phyloP scores from a whole-genome alignment of 2,888 invertebrate species.

The Dryobotodes eremita region DNA sequence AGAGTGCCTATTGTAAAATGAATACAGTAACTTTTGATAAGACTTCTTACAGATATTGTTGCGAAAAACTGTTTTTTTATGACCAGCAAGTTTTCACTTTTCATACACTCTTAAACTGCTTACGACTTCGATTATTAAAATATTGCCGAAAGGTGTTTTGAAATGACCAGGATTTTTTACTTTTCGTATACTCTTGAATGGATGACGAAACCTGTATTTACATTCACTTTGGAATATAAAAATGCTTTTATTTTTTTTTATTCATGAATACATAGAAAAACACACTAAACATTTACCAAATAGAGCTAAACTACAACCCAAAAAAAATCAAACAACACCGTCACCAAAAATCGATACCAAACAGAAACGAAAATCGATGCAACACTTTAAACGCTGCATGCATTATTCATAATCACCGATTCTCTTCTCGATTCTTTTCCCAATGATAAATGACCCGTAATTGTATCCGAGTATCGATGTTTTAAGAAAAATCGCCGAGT shows the following conservation, averaged over 20 bases:
- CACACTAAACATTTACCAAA: not conserved
- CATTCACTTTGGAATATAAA: not conserved
- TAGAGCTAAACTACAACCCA: not conserved
- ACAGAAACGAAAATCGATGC: slow-evolving; percentile 57
- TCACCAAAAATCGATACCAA: slow-evolving; percentile 39
- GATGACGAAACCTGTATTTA: not conserved
- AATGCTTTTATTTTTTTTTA: not conserved
- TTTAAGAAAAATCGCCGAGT: slow-evolving; percentile 81
- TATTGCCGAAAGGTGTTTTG: not conserved
- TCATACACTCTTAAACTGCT: not conserved
- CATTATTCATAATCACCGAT: slow-evolving; percentile 69
- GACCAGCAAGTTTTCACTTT: not conserved
- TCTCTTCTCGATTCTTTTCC: slow-evolving; percentile 48
- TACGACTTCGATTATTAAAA: not conserved
- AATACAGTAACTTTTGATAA: not conserved
- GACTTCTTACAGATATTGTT: not conserved
- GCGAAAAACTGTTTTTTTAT: not conserved
- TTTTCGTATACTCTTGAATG: not conserved
- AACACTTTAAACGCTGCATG: slow-evolving; percentile 58
- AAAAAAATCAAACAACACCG: slow-evolving; percentile 5
- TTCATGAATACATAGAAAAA: not conserved
- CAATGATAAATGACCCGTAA: slow-evolving; percentile 84
- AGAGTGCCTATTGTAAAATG: not conserved
- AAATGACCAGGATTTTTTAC: too few relatives aligned
- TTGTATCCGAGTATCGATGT: slow-evolving; percentile 82